phyloP scores from a whole-genome alignment of 2,113 vertebrate genomes.

The Atherinomorus stipes region DNA sequence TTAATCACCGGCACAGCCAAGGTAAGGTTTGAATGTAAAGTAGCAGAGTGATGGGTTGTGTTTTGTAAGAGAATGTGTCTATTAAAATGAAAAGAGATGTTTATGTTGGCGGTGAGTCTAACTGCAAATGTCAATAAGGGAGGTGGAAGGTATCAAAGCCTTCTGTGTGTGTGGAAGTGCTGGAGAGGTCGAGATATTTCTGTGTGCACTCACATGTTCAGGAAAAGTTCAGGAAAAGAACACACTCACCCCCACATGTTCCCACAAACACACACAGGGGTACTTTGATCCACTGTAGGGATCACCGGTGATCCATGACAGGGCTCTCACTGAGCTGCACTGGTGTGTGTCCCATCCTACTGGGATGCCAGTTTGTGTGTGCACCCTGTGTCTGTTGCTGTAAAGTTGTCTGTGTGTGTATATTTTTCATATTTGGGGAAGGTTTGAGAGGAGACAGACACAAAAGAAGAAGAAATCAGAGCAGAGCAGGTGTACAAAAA shows the following conservation, averaged over 20 bases:
- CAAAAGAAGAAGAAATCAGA: constrained; percentile 53
- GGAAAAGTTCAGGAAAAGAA: constrained; percentile 44
- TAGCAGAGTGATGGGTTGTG: constrained; percentile 42
- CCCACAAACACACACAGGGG: constrained; percentile 25
- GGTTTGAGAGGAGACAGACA: constrained; percentile 17
- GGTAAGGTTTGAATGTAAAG: constrained; percentile 78
- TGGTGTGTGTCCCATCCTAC: constrained; percentile 56
- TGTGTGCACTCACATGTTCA: constrained; percentile 11
- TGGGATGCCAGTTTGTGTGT: constrained; percentile 32
- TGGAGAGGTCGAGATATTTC: not conserved
- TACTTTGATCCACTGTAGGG: constrained; percentile 52
- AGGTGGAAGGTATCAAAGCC: constrained; percentile 32
- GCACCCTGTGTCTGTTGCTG: constrained; percentile 18
- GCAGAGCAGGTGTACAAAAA: constrained; percentile 5
- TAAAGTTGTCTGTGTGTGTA: constrained; percentile 18
- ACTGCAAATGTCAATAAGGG: constrained; percentile 61
- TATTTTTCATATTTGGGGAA: not conserved
- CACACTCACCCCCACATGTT: constrained; percentile 32
- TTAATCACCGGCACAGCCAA: constrained; percentile 74
- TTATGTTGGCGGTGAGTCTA: constrained; percentile 67
- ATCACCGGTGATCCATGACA: constrained; percentile 61
- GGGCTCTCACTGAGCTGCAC: constrained; percentile 53
- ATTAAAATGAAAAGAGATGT: constrained; percentile 55
- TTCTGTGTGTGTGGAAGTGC: constrained; percentile 25
- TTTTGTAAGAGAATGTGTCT: constrained; percentile 34